Conservation (phyloP, 1,140 invertebrate genomes). For the Drosophila quadrilineata region DNA sequence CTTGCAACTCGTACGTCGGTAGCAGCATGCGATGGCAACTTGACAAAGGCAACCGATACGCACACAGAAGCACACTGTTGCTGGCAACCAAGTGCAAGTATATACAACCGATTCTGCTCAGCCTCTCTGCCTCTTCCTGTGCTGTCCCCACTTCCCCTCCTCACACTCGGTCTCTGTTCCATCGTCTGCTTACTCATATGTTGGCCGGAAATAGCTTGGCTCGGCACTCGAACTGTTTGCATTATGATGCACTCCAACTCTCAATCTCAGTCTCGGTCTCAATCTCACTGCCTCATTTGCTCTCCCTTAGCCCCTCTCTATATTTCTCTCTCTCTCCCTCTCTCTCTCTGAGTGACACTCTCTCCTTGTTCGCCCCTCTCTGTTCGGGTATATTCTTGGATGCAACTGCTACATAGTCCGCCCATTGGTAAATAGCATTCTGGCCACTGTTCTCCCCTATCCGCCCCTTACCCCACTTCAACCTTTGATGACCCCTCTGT, state of each 20-base stretch:
- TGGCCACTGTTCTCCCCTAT: neutral
- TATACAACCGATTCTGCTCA: conserved; percentile 9
- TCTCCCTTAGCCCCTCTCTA: no score
- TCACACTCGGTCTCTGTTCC: no score
- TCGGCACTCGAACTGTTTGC: conserved; percentile 73
- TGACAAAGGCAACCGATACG: conserved; percentile 51
- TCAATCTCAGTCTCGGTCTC: neutral
- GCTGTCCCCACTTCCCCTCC: no score
- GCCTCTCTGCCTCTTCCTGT: conserved; percentile 12
- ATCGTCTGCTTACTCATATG: no score
- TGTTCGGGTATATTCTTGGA: conserved; percentile 30
- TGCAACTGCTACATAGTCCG: conserved; percentile 31
- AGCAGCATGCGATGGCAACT: conserved; percentile 50
- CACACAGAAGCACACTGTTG: conserved; percentile 28
- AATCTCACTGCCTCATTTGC: neutral
- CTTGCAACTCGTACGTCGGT: conserved; percentile 29
- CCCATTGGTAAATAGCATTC: conserved; percentile 39
- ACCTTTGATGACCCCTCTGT: neutral
- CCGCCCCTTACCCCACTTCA: neutral
- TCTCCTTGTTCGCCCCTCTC: no score
- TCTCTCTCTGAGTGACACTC: no score
- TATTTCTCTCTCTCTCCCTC: no score
- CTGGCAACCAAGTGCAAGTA: conserved; percentile 51
- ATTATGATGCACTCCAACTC: conserved; percentile 56
- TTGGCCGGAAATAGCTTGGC: conserved; percentile 52